Conservation (phyloP, 2,797 vertebrate genomes). For the Pseudochaenichthys georgianus region DNA sequence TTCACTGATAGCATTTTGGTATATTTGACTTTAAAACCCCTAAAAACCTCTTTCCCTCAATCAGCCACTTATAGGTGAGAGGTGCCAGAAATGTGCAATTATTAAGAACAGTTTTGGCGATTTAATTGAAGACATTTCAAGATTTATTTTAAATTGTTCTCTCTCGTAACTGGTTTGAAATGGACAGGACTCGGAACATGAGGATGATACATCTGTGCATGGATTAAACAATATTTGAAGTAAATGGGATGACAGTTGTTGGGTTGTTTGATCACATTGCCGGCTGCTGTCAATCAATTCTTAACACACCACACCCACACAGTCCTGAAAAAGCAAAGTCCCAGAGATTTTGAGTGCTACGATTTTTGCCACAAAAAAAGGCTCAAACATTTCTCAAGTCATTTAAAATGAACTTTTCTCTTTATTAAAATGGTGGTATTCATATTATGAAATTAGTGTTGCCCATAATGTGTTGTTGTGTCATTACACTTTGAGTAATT, state of each 20-base stretch:
- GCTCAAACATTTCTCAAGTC: not conserved
- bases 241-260: conserved; percentile 26
- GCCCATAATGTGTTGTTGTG: no score
- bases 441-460: no score
- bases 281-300: conserved; percentile 8
- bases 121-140: not conserved
- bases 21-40: not conserved
- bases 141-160: not conserved
- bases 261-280: conserved; percentile 24
- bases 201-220: not conserved
- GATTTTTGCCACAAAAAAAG: not conserved
- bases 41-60: not conserved
- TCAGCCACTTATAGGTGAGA: not conserved
- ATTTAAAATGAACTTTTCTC: not conserved
- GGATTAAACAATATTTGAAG: conserved; percentile 18
- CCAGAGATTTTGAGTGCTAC: no score
- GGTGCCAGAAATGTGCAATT: not conserved
- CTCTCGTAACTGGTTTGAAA: not conserved
- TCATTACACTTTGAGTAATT: no score
- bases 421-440: not conserved
- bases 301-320: conserved; percentile 8
- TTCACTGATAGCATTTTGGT: not conserved
- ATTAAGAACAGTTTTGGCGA: not conserved
- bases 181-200: not conserved
- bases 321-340: not conserved